Base-by-base conservation (phyloP, 2,113 vertebrate genomes). In the Furnarius figulus region DNA sequence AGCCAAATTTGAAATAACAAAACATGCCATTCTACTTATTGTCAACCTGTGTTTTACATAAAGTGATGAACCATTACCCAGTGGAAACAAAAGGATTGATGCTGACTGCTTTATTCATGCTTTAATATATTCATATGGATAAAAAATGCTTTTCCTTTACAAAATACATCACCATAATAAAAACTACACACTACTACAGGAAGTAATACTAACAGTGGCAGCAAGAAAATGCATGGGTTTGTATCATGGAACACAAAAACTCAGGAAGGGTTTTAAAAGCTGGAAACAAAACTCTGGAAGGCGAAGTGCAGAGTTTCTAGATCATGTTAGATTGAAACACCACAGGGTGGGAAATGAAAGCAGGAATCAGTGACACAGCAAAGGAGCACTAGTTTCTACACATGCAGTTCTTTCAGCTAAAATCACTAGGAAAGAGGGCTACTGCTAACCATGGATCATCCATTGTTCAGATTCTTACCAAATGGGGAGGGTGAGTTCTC, bases 401-500 rank as follows among this genome's bases (percentile, higher is more conserved):
- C 98, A 98, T 98, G 98, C 98, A 98, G 55, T 61, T 89, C 91
- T 76, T 77, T 77, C 94, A 94, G 97, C 95, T 93, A 96, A 92
- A 92, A 95, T 56, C 95, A 96, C 95, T 95, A 97, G 80, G 92
- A 95, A 87, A 96, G 92, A 89, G 67, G 67, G 96, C 97, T 98
- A 98, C 97, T 98, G 98, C 98, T 98, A 98, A 95, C 94, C 97
- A 98, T 97, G 96, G 95, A 94, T 97, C 98, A 98, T 97, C 98
- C 98, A 98, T 86, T 92, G 96, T 98, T 98, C 91, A 94, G 96
- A 95, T 93, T 98, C 99, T 99, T 99, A 99, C 99, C 99, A 98
- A 99, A 99, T 44, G 98, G 99, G 97, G 99, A 99, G 68, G 98
- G 98, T 96, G 98, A 98, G 97, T 97, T 98, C 95, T 98, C 99